A percentile compares a stretch with the other conserved stretches of the same genome.
Evolutionary conservation across 2,113 vertebrate genomes (phyloP).

Genomic region (Cercocebus atys): DNA sequence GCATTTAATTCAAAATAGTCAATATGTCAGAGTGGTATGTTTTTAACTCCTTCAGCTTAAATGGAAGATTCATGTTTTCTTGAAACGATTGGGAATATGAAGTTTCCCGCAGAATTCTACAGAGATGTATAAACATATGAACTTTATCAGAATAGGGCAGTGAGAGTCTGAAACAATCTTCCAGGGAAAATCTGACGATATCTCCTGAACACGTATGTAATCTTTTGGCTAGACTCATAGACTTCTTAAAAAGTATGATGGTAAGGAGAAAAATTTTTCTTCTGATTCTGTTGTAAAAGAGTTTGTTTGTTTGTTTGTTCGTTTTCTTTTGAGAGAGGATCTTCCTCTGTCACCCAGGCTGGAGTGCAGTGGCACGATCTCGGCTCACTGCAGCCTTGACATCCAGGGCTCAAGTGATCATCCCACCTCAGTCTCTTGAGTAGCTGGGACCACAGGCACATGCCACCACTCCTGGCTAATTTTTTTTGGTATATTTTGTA

Average conservation of each 20-base stretch:
- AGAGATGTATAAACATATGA: neutral
- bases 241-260: neutral
- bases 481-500: neutral
- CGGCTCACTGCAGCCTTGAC: neutral
- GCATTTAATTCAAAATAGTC: neutral
- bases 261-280: neutral
- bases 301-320: neutral
- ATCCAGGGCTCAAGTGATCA: neutral
- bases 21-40: neutral
- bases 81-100: neutral
- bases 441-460: neutral
- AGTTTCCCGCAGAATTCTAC: neutral
- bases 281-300: neutral
- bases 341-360: neutral
- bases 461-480: neutral
- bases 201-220: neutral
- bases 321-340: neutral
- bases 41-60: neutral
- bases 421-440: neutral
- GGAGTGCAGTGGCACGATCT: neutral
- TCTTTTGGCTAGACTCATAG: neutral
- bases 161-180: neutral
- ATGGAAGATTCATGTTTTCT: neutral
- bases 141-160: conserved; percentile 6
- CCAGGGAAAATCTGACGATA: neutral